Evolutionary conservation across 2,113 vertebrate genomes (phyloP).

Genomic region (Theristicus caerulescens): DNA sequence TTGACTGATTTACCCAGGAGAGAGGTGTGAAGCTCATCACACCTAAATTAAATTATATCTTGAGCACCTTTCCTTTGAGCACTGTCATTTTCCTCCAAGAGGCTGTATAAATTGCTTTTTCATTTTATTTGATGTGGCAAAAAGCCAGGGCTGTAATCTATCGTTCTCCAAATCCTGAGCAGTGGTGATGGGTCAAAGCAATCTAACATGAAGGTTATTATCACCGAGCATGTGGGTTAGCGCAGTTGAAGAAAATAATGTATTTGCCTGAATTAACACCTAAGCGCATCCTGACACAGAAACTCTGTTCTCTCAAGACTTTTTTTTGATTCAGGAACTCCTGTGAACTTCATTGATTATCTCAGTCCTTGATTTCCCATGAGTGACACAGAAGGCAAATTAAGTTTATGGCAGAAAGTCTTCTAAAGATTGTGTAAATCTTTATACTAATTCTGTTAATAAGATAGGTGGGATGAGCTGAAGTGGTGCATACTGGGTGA

Average conservation of each 20-base stretch:
- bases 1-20: constrained; percentile 47
- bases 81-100: constrained; percentile 44
- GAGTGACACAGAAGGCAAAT: constrained; percentile 68
- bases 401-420: constrained; percentile 35
- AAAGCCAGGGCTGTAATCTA: neutral
- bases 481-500: neutral
- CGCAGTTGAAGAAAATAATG: constrained; percentile 26
- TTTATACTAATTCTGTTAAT: neutral
- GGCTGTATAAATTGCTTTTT: constrained; percentile 49
- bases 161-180: neutral
- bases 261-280: constrained; percentile 59
- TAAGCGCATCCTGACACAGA: constrained; percentile 49
- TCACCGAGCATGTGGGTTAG: neutral
- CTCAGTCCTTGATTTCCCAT: constrained; percentile 60
- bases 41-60: constrained; percentile 66
- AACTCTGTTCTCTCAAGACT: constrained; percentile 38
- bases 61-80: constrained; percentile 47
- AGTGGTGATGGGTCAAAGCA: constrained; percentile 21
- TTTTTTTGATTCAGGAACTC: constrained; percentile 28
- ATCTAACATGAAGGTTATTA: constrained; percentile 41
- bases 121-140: constrained; percentile 44
- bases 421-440: neutral
- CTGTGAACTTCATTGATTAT: constrained; percentile 69
- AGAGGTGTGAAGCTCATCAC: constrained; percentile 36
- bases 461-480: neutral